Conservation (phyloP, 2,888 invertebrate genomes). For the Pelosia muscerda region DNA sequence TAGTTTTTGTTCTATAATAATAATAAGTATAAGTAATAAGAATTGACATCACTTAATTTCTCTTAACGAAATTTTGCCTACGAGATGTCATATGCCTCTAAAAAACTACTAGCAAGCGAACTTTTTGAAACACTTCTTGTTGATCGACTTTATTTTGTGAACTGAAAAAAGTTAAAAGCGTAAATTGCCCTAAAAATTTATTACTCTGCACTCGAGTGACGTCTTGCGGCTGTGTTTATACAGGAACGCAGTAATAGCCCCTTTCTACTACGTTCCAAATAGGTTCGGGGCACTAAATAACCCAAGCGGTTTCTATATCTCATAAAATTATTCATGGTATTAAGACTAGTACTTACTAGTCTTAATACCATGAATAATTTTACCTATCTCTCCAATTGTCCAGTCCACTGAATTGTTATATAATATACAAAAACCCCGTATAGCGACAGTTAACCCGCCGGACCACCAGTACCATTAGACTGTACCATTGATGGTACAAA, state of each 20-base stretch:
- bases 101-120: background rate
- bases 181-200: too few relatives aligned
- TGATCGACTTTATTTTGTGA: background rate
- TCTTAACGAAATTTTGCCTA: background rate
- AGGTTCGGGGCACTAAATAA: background rate
- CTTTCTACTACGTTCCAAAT: background rate
- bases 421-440: too few relatives aligned
- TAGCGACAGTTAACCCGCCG: too few relatives aligned
- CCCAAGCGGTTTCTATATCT: background rate
- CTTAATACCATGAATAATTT: background rate
- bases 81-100: background rate
- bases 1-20: conserved; percentile 13
- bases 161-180: too few relatives aligned
- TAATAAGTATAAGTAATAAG: conserved; percentile 22
- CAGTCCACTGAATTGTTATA: background rate
- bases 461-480: too few relatives aligned
- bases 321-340: background rate
- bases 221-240: background rate
- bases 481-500: too few relatives aligned
- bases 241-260: too few relatives aligned
- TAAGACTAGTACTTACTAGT: background rate
- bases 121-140: background rate
- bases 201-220: background rate
- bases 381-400: background rate
- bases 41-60: conserved; percentile 13